These are phyloP conservation scores for Bathybates hornii DNA, from an alignment of 2,113 vertebrate species.

Conservation along the genomic window DNA sequence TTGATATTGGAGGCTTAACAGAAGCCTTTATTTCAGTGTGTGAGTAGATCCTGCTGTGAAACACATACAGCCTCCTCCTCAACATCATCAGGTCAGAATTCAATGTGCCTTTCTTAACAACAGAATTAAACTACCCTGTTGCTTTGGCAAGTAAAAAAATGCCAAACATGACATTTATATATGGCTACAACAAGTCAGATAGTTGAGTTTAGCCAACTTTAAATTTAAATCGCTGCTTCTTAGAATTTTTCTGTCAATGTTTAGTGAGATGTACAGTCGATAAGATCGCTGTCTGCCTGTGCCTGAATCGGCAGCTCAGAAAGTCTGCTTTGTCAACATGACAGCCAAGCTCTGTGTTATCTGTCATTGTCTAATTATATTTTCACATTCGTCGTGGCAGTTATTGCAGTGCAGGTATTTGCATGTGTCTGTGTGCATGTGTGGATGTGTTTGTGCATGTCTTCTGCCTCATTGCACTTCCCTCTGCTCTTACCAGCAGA, in stretches of 20 bases:
- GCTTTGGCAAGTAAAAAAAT: not conserved
- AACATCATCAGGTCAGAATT: not conserved
- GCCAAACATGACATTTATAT: not conserved
- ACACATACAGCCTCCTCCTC: not conserved
- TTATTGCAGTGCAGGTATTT: constrained; percentile 7
- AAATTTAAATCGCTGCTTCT: not conserved
- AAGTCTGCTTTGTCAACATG: constrained; percentile 44
- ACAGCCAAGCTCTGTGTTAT: constrained; percentile 29
- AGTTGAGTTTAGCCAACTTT: not conserved
- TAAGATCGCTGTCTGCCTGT: not conserved
- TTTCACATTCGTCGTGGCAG: not conserved
- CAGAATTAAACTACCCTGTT: not conserved
- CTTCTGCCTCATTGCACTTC: constrained; percentile 31
- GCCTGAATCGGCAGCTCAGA: constrained; percentile 16
- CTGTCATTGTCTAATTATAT: not conserved
- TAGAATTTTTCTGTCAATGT: not conserved
- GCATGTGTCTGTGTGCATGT: not conserved
- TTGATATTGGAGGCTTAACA: not conserved
- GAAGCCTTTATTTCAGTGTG: not conserved
- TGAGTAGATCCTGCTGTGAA: not conserved
- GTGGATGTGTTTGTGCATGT: not conserved
- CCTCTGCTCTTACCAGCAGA: not conserved
- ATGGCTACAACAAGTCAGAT: not conserved
- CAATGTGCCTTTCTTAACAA: not conserved
- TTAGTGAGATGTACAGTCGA: not conserved